Conservation (phyloP, 2,113 vertebrate genomes). For the Empidonax alnorum region DNA sequence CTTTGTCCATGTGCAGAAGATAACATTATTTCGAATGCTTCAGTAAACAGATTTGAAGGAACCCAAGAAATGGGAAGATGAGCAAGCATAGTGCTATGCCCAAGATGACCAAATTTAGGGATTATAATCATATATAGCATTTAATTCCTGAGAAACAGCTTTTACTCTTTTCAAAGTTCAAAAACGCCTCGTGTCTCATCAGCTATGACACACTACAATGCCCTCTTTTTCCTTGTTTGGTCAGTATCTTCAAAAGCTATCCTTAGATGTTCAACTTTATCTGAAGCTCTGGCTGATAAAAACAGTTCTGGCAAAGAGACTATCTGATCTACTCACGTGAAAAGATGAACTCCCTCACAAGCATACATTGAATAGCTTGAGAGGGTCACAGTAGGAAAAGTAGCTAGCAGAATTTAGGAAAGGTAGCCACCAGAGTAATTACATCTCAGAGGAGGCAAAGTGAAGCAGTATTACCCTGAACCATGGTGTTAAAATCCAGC, state of each 20-base stretch:
- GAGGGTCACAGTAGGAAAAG: background rate
- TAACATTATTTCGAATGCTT: background rate
- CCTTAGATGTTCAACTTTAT: background rate
- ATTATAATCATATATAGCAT: background rate
- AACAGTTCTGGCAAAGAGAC: background rate
- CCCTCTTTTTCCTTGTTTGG: background rate
- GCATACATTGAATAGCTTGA: background rate
- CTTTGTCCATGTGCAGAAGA: background rate
- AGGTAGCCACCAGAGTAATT: background rate
- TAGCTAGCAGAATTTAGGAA: background rate
- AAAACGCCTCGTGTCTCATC: background rate
- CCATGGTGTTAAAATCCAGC: background rate
- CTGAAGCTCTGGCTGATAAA: background rate
- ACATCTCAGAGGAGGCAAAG: background rate
- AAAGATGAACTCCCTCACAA: background rate
- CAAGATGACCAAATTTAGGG: background rate
- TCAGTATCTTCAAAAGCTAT: background rate
- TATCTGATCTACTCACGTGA: background rate
- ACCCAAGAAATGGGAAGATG: background rate
- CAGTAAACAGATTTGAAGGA: background rate
- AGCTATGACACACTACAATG: background rate
- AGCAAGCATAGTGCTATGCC: background rate
- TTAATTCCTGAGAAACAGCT: background rate
- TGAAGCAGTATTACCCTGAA: background rate
- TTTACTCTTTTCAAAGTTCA: background rate